Evolutionary conservation across 2,888 invertebrate genomes (phyloP).

Genomic region (Dasypolia templi): DNA sequence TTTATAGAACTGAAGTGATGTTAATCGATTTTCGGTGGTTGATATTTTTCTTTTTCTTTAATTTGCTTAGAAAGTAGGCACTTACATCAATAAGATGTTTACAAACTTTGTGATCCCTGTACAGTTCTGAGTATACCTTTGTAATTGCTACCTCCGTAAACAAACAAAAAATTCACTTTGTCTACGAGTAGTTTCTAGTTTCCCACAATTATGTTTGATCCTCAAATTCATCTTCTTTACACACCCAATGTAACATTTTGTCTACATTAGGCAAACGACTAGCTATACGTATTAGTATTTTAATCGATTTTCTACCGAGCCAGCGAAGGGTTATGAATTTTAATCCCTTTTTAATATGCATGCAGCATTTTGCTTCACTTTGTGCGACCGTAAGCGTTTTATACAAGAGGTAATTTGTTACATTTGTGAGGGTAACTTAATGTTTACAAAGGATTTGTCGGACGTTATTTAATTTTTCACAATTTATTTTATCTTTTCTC

Average conservation of each 20-base stretch:
- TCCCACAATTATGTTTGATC: not conserved
- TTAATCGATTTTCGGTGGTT: too few relatives aligned
- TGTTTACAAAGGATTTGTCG: too few relatives aligned
- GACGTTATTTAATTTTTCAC: not conserved
- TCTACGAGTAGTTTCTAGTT: not conserved
- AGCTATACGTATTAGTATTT: constrained; percentile 33
- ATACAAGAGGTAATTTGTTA: constrained; percentile 16
- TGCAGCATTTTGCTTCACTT: constrained; percentile 40
- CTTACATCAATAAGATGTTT: too few relatives aligned
- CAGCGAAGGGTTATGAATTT: constrained; percentile 43
- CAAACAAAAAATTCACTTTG: not conserved
- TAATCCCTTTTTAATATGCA: constrained; percentile 50
- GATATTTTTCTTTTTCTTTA: too few relatives aligned
- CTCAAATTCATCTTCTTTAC: not conserved
- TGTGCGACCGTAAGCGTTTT: constrained; percentile 31
- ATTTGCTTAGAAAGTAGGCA: too few relatives aligned
- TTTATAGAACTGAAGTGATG: not conserved
- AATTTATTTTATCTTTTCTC: not conserved
- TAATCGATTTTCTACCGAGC: constrained; percentile 38
- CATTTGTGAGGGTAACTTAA: not conserved
- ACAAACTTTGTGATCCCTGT: too few relatives aligned
- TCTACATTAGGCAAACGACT: not conserved
- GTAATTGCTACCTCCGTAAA: too few relatives aligned
- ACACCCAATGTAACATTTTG: not conserved
- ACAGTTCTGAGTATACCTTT: too few relatives aligned